Evolutionary conservation across 2,888 invertebrate species (phyloP), one percentile per base, ranked within the genome.

Genomic region (Tromatobia lineatoria): DNA sequence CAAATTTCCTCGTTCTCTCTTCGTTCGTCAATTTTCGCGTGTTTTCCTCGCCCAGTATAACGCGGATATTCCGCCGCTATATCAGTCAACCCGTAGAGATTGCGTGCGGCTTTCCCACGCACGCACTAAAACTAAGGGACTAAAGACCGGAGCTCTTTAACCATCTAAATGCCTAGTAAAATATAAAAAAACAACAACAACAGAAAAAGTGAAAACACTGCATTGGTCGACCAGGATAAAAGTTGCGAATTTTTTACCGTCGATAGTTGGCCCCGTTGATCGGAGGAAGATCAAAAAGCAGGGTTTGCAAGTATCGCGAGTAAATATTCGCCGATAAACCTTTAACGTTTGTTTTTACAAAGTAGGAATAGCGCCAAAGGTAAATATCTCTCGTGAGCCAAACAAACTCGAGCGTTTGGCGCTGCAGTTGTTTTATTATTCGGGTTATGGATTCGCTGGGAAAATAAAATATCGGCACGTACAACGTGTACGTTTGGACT

Each of bases 371-470:
- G 20, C 38, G 20, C 13, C 45, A 25, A 59, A 57, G 29, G 25
- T 15, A 73, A 47, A 59, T 42, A 59, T 20, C 13, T 38, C 10
- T 15, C 42, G 54, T 4, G 25, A 54, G 11, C 42, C 25, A 67
- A 67, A 50, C 52, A n/a, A 38, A 34, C 59, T 59, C 18, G 52
- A 45, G 64, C 18, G 15, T 52, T 29, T 20, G 61, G 25, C 8
- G 67, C 47, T 45, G 59, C 69, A 47, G 79, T 29, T 78, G 92
- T 92, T 92, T 67, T 67, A 47, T 67, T 93, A 92, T 92, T 92
- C 91, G 91, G 90, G 93, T 92, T 92, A 93, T 92, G 93, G 92
- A 93, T 93, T 93, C 92, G 90, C 92, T 15, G 25, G 91, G 92
- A 91, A 47, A 45, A 23, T 67, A 92, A 92, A 92, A 93, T 92